Evolutionary conservation across 2,888 invertebrate genomes (phyloP).

Genomic region (Drosophila subquinaria): DNA sequence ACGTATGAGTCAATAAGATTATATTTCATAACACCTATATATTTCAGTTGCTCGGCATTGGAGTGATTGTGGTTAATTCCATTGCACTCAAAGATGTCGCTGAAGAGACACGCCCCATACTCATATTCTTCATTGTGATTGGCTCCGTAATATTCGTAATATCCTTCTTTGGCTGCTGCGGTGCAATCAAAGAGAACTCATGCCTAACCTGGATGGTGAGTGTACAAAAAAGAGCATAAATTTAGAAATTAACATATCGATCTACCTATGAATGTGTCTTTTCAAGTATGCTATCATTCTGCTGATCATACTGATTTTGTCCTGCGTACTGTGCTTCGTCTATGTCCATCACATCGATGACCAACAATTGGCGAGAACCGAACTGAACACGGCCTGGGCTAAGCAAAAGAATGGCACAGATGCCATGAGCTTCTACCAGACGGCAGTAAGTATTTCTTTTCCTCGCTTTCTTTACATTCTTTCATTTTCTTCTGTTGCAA

Average conservation of each 20-base stretch:
- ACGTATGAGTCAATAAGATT: conserved; percentile 3
- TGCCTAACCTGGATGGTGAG: conserved; percentile 93
- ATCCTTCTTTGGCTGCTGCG: conserved; percentile 95
- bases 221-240: not conserved
- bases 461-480: not conserved
- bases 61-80: conserved; percentile 59
- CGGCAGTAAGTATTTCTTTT: conserved; percentile 51
- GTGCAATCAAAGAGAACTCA: conserved; percentile 93
- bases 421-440: conserved; percentile 70
- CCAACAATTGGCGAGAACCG: conserved; percentile 60
- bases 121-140: conserved; percentile 87
- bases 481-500: conserved; percentile 85
- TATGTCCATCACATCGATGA: conserved; percentile 57
- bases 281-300: conserved; percentile 89
- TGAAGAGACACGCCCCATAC: conserved; percentile 41
- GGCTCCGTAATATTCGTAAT: conserved; percentile 91
- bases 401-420: conserved; percentile 67
- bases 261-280: not conserved
- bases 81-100: conserved; percentile 60
- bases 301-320: conserved; percentile 89
- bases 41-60: conserved; percentile 72
- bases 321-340: conserved; percentile 86
- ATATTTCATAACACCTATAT: conserved; percentile 13
- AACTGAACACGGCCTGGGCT: conserved; percentile 86
- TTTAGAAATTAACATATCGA: not conserved